phyloP scores from a whole-genome alignment of 2,113 vertebrate genomes.

The Octodon degus region DNA sequence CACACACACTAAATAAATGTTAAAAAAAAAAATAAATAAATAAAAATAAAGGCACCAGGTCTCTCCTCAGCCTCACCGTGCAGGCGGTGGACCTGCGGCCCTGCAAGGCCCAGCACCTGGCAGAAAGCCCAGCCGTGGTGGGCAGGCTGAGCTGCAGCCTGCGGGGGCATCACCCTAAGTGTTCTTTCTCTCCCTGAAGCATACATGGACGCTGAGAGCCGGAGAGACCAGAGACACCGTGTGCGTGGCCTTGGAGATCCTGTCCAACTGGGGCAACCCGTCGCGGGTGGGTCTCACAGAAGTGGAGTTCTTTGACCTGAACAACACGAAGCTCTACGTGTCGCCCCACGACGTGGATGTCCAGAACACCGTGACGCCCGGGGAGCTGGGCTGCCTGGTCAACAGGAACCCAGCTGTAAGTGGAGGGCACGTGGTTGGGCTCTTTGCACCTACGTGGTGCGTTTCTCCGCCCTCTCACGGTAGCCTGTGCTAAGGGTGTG shows the following conservation, averaged over 20 bases:
- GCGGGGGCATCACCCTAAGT: background rate
- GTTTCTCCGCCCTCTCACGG: background rate
- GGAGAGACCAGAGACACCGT: conserved; percentile 87
- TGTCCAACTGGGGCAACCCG: conserved; percentile 95
- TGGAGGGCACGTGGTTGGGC: background rate
- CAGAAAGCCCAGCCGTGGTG: background rate
- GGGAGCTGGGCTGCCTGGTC: conserved; percentile 92
- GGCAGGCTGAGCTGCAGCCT: background rate
- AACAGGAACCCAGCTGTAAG: conserved; percentile 91
- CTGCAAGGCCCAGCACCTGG: rapidly evolving
- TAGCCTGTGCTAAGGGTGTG: rapidly evolving
- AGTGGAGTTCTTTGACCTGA: conserved; percentile 94
- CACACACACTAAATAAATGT: no score
- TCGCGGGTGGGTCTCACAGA: conserved; percentile 92
- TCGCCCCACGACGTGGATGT: conserved; percentile 95
- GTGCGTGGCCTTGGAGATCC: conserved; percentile 95
- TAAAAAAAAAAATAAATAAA: no score
- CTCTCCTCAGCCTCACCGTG: background rate
- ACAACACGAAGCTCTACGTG: conserved; percentile 90
- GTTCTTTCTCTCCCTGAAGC: conserved; percentile 57
- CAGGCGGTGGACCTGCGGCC: background rate
- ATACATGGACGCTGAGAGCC: background rate
- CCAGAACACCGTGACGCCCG: conserved; percentile 87
- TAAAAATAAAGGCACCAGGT: background rate
- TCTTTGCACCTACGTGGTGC: background rate